Conservation (phyloP, 2,888 invertebrate genomes). For the Morpho helenor region DNA sequence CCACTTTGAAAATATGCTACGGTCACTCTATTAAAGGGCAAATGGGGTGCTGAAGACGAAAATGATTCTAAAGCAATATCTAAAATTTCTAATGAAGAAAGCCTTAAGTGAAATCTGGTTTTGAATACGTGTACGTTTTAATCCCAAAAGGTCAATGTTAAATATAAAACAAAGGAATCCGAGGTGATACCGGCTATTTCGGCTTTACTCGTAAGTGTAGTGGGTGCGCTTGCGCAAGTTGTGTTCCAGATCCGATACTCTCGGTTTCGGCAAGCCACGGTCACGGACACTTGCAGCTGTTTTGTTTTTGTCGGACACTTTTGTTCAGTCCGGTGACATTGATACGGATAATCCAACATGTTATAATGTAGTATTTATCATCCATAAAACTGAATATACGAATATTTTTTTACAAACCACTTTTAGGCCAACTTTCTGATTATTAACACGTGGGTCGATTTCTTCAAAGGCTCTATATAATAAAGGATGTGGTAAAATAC, state of each 20-base stretch:
- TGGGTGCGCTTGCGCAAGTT: slow-evolving; percentile 36
- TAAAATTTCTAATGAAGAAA: no score
- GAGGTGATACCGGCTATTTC: slow-evolving; percentile 24
- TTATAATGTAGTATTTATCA: background rate
- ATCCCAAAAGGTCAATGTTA: slow-evolving; percentile 24
- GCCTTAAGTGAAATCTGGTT: slow-evolving; percentile 8
- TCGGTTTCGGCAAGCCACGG: slow-evolving; percentile 61
- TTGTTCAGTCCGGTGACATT: slow-evolving; percentile 17
- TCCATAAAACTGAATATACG: background rate
- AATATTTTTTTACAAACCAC: no score
- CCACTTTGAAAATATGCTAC: no score
- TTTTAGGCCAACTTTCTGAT: no score
- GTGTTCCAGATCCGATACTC: slow-evolving; percentile 56
- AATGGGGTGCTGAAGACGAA: no score
- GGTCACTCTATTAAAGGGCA: no score
- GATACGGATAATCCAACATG: slow-evolving; percentile 7
- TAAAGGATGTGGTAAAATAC: no score
- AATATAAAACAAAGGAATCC: slow-evolving; percentile 24
- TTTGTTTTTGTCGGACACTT: slow-evolving; percentile 29
- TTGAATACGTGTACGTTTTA: slow-evolving; percentile 3
- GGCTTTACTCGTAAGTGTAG: slow-evolving; percentile 13
- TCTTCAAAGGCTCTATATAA: no score
- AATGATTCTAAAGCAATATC: no score
- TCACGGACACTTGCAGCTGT: slow-evolving; percentile 54
- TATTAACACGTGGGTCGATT: no score